Conservation (phyloP, 2,888 invertebrate genomes). For the Microctonus brassicae region DNA sequence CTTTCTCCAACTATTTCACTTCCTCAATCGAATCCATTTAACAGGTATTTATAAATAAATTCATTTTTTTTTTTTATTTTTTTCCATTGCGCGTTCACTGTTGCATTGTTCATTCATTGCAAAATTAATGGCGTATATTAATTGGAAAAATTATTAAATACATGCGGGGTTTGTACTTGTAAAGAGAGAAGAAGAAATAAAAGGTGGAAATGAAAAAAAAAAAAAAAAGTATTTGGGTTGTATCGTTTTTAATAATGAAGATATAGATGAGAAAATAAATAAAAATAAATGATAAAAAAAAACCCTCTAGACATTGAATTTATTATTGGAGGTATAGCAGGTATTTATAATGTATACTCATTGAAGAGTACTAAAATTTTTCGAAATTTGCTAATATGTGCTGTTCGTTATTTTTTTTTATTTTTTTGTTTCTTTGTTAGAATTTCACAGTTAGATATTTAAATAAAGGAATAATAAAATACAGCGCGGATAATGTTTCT, state of each 20-base stretch:
- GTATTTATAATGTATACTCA: not conserved
- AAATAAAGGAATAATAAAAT: not conserved
- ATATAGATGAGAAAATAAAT: not conserved
- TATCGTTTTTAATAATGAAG: not conserved
- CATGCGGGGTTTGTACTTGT: not conserved
- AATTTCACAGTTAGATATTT: too few relatives aligned
- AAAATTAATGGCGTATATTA: not conserved
- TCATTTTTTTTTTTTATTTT: not conserved
- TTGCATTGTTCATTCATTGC: not conserved
- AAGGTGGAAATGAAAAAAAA: too few relatives aligned
- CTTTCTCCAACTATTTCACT: conserved; percentile 32
- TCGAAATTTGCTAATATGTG: not conserved
- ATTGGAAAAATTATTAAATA: not conserved
- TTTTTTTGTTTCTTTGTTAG: not conserved
- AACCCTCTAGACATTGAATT: conserved; percentile 42
- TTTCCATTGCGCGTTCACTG: not conserved
- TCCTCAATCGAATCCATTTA: not conserved
- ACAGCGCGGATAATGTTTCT: conserved; percentile 5
- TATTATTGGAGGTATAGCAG: conserved; percentile 3
- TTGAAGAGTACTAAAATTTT: not conserved
- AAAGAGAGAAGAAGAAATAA: too few relatives aligned
- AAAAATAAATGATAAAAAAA: not conserved
- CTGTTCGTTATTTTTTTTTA: not conserved
- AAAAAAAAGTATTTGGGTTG: not conserved
- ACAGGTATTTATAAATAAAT: not conserved